Evolutionary conservation across 2,888 invertebrate genomes (phyloP).

Genomic region (Drosophila birchii): DNA sequence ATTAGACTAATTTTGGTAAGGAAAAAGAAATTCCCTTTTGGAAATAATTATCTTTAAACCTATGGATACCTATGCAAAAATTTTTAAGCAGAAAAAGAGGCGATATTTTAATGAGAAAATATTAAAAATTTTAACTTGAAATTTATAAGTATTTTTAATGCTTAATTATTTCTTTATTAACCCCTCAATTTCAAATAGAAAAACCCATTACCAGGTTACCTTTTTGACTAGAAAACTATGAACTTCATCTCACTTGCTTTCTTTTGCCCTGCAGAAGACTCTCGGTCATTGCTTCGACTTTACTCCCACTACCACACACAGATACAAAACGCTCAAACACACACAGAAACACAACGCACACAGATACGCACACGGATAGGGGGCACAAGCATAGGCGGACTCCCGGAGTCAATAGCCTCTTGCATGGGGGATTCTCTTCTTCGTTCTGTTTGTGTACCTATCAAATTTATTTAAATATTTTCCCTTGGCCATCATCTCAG

Average conservation of each 20-base stretch:
- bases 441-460: slow-evolving; percentile 57
- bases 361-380: slow-evolving; percentile 4
- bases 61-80: no score
- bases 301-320: slow-evolving; percentile 53
- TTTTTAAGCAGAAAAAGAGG: no score
- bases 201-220: no score
- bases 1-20: no score
- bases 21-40: neutral
- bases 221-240: neutral
- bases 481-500: slow-evolving; percentile 19
- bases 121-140: no score
- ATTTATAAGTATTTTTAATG: no score
- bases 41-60: neutral
- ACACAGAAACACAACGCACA: slow-evolving; percentile 27
- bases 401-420: slow-evolving; percentile 72
- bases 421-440: slow-evolving; percentile 41
- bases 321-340: slow-evolving; percentile 15
- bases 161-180: no score
- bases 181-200: no score
- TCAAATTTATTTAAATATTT: slow-evolving; percentile 76
- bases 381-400: neutral
- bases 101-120: no score
- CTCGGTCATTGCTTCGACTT: slow-evolving; percentile 74
- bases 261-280: slow-evolving; percentile 53
- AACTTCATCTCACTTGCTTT: slow-evolving; percentile 52